Conservation (phyloP, 2,888 invertebrate species). For the Ernsta delagoae region DNA sequence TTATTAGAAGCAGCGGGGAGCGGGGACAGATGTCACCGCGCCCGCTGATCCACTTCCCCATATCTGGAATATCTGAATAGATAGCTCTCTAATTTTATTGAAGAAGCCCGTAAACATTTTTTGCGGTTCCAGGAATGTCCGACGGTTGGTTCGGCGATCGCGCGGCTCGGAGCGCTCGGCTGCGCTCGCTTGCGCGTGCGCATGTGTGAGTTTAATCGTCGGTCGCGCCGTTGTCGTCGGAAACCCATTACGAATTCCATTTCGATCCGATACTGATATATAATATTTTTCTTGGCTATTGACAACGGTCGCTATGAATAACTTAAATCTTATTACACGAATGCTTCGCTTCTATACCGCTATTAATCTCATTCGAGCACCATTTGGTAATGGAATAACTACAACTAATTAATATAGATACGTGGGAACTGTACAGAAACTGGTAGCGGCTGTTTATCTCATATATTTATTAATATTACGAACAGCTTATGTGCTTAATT, state of each 20-base stretch:
- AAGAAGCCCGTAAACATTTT: slow-evolving; percentile 46
- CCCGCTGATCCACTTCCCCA: slow-evolving; percentile 53
- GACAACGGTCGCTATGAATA: slow-evolving; percentile 42
- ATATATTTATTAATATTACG: no score
- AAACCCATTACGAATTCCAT: slow-evolving; percentile 44
- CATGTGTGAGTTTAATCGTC: slow-evolving; percentile 24
- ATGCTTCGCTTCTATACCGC: slow-evolving; percentile 42
- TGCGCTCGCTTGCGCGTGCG: no score
- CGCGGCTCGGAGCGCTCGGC: no score
- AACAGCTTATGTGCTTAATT: no score
- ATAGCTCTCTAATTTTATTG: slow-evolving; percentile 67
- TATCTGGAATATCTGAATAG: slow-evolving; percentile 70
- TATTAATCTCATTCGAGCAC: slow-evolving; percentile 44
- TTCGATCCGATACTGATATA: slow-evolving; percentile 44
- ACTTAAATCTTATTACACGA: slow-evolving; percentile 42
- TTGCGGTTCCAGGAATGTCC: slow-evolving; percentile 49
- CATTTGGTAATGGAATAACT: slow-evolving; percentile 42
- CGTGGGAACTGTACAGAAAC: slow-evolving; percentile 42
- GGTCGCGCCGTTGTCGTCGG: slow-evolving; percentile 8
- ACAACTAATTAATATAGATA: slow-evolving; percentile 42
- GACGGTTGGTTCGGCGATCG: slow-evolving; percentile 30
- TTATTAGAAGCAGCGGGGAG: slow-evolving; percentile 48
- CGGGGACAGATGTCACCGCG: slow-evolving; percentile 56
- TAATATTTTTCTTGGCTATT: slow-evolving; percentile 36
- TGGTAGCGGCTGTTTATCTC: slow-evolving; percentile 21